Evolutionary conservation across 2,888 invertebrate genomes (phyloP).

Genomic region (Salticus scenicus): DNA sequence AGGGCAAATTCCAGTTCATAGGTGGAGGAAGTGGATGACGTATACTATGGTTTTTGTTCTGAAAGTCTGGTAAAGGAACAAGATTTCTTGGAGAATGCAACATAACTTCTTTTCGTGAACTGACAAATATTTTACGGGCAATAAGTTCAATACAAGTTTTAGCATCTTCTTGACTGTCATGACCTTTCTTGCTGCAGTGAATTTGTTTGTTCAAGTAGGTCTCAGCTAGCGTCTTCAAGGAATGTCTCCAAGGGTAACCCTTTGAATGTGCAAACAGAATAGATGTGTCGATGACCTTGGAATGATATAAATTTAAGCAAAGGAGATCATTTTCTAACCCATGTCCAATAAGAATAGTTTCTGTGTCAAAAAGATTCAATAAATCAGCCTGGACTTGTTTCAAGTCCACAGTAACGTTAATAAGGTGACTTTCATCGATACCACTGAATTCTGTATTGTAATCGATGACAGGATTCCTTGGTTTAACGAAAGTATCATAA

Average conservation of each 20-base stretch:
- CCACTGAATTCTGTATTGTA: slow-evolving; percentile 76
- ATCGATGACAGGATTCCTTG: slow-evolving; percentile 71
- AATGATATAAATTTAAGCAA: slow-evolving; percentile 75
- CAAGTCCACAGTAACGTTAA: slow-evolving; percentile 74
- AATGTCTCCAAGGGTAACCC: slow-evolving; percentile 13
- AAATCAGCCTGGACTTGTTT: slow-evolving; percentile 72
- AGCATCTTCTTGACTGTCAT: slow-evolving; percentile 72
- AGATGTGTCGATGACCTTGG: slow-evolving; percentile 76
- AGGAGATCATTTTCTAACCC: slow-evolving; percentile 77
- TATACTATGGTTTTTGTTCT: too few species aligned
- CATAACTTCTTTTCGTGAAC: too few species aligned
- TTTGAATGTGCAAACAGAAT: slow-evolving; percentile 76
- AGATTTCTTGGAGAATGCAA: too few species aligned
- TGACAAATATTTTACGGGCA: slow-evolving; percentile 69
- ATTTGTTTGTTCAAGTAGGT: neutral
- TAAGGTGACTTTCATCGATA: slow-evolving; percentile 75
- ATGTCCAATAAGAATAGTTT: slow-evolving; percentile 80
- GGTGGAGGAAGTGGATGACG: too few species aligned
- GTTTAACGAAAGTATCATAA: slow-evolving; percentile 72
- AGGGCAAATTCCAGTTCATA: too few species aligned
- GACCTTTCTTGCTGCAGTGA: neutral
- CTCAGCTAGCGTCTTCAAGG: neutral
- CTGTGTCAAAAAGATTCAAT: slow-evolving; percentile 80
- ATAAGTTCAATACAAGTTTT: slow-evolving; percentile 76
- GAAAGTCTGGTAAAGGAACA: too few species aligned